These are phyloP conservation scores for Parazoanthus swiftii DNA, from an alignment of 92 coral and sea anemone species.

Conservation along the genomic window DNA sequence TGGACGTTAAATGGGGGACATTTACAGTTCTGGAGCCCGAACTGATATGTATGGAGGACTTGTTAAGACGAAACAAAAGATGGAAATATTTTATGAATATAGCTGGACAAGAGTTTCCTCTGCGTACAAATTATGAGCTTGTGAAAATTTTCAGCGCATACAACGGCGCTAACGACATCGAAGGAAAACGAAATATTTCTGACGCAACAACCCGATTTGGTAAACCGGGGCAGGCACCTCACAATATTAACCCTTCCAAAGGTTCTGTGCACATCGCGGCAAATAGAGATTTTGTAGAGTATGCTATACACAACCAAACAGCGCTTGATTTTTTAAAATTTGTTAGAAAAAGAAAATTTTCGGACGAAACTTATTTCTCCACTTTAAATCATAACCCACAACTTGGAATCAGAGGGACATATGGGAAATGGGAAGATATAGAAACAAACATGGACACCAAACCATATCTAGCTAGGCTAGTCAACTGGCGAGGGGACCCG, in stretches of 20 bases:
- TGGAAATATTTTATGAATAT: constrained; percentile 74
- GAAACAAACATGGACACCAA: too few relatives aligned
- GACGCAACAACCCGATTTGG: neutral
- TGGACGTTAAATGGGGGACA: constrained; percentile 53
- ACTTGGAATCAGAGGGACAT: too few relatives aligned
- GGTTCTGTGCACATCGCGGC: constrained; percentile 51
- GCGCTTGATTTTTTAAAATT: constrained; percentile 54
- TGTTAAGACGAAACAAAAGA: constrained; percentile 28
- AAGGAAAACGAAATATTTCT: constrained; percentile 3
- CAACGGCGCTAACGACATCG: constrained; percentile 47
- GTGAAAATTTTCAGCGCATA: constrained; percentile 49
- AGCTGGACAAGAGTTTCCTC: constrained; percentile 71
- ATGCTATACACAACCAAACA: constrained; percentile 24
- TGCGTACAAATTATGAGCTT: constrained; percentile 54
- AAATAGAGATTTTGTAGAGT: constrained; percentile 47
- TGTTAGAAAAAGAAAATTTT: constrained; percentile 35
- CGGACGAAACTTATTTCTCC: constrained; percentile 49
- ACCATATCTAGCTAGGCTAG: too few relatives aligned
- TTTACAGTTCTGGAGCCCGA: constrained; percentile 58
- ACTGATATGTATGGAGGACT: constrained; percentile 61
- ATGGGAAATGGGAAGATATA: too few relatives aligned
- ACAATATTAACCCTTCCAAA: constrained; percentile 44
- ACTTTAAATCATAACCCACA: constrained; percentile 46
- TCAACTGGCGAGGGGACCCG: too few relatives aligned
- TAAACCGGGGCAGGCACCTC: constrained; percentile 35